These are phyloP conservation scores for Palythoa heliodiscus DNA, from an alignment of 92 coral and sea anemone species.

Conservation along the genomic window DNA sequence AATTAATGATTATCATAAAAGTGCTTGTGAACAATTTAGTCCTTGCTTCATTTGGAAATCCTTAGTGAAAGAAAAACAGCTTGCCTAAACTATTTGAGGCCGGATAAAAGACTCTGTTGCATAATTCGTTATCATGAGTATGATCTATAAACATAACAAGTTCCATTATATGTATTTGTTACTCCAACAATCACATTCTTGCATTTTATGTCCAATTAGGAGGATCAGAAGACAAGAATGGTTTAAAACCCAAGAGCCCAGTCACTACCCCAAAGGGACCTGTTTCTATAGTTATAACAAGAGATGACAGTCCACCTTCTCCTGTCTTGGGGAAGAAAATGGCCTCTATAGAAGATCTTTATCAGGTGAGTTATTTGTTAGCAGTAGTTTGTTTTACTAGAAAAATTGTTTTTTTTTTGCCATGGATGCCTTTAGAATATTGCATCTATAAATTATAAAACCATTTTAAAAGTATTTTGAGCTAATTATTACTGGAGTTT, in stretches of 20 bases:
- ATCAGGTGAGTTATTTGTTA: constrained; percentile 42
- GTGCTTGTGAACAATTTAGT: too few relatives aligned
- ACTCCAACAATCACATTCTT: neutral
- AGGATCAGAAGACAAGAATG: neutral
- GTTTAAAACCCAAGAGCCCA: constrained; percentile 30
- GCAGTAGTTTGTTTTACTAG: neutral
- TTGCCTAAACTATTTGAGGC: too few relatives aligned
- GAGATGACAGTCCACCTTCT: constrained; percentile 66
- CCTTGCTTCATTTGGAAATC: too few relatives aligned
- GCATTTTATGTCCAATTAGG: neutral
- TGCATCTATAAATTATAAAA: too few relatives aligned
- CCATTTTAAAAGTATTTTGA: too few relatives aligned
- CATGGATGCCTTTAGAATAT: too few relatives aligned
- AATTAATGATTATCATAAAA: too few relatives aligned
- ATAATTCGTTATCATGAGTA: neutral
- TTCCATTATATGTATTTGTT: neutral
- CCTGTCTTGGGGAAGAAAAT: constrained; percentile 48
- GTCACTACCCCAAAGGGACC: constrained; percentile 59
- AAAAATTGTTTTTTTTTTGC: too few relatives aligned
- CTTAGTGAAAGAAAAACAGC: too few relatives aligned
- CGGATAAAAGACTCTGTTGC: too few relatives aligned
- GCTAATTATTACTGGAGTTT: too few relatives aligned
- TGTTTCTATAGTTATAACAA: constrained; percentile 84
- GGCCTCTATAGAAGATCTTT: constrained; percentile 64
- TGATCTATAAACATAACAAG: too few relatives aligned